A percentile compares a stretch with the other conserved stretches of the same genome.
These are phyloP conservation scores for Toxotes jaculatrix DNA, from an alignment of 2,113 vertebrate genomes.

Conservation along the genomic window DNA sequence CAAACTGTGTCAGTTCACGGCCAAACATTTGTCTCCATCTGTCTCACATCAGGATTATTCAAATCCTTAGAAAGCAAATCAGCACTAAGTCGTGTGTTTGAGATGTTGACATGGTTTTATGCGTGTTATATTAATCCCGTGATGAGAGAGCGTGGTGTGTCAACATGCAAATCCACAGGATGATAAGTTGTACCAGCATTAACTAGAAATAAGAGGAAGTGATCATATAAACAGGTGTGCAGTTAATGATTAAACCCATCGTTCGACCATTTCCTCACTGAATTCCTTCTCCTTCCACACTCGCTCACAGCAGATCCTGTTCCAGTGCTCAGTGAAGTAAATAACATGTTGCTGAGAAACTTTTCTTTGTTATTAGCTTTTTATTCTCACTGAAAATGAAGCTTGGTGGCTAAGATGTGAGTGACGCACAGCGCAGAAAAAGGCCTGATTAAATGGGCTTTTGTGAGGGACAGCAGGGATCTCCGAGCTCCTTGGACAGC, in stretches of 20 bases:
- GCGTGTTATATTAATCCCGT: neutral
- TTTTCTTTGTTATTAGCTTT: neutral
- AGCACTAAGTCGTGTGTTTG: neutral
- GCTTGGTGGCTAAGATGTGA: neutral
- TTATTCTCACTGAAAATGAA: neutral
- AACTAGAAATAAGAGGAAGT: too few relatives aligned
- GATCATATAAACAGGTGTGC: too few relatives aligned
- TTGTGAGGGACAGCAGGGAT: conserved; percentile 10
- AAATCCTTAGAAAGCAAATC: neutral
- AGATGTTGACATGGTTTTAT: neutral
- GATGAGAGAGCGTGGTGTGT: neutral
- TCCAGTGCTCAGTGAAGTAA: too few relatives aligned
- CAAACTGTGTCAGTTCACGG: neutral
- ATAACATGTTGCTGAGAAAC: too few relatives aligned
- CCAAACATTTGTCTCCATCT: conserved; percentile 42
- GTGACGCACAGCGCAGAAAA: neutral
- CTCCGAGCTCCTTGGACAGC: neutral
- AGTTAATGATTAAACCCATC: too few relatives aligned
- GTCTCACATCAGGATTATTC: conserved; percentile 29
- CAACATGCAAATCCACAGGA: too few relatives aligned
- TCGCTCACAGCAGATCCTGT: too few relatives aligned
- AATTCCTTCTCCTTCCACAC: too few relatives aligned
- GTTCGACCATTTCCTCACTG: too few relatives aligned
- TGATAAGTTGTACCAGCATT: too few relatives aligned
- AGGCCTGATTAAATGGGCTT: neutral